phyloP scores from a whole-genome alignment of 2,888 invertebrate genomes.

The Spicauda simplicius region DNA sequence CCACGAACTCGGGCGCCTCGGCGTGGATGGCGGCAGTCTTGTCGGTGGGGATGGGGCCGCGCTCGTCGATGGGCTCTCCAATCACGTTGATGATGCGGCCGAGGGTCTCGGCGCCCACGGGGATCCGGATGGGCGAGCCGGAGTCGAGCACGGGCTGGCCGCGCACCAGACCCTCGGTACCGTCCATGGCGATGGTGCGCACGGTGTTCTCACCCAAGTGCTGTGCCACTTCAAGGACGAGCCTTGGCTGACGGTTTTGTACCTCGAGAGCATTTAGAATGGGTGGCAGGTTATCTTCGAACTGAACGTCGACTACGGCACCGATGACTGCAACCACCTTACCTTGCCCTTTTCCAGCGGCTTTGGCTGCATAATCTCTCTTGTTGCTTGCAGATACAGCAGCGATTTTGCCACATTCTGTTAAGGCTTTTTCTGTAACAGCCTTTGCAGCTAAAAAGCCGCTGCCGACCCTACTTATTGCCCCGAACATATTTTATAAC shows the following conservation, averaged over 20 bases:
- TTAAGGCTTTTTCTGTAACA: slow-evolving; percentile 83
- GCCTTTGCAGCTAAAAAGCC: slow-evolving; percentile 86
- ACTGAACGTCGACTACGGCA: slow-evolving; percentile 99
- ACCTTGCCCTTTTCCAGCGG: slow-evolving; percentile 77
- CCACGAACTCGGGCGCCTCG: slow-evolving; percentile 95
- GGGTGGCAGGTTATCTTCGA: slow-evolving; percentile 95
- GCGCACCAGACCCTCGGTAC: slow-evolving; percentile 95
- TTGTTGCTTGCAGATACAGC: slow-evolving; percentile 60
- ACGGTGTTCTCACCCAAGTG: slow-evolving; percentile 96
- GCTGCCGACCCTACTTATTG: slow-evolving; percentile 85
- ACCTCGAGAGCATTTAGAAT: slow-evolving; percentile 98
- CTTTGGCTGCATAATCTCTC: slow-evolving; percentile 60
- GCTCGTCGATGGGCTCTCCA: slow-evolving; percentile 94
- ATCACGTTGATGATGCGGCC: slow-evolving; percentile 98
- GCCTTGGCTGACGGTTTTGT: slow-evolving; percentile 90
- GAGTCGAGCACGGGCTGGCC: slow-evolving; percentile 93
- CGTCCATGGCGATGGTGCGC: slow-evolving; percentile 97
- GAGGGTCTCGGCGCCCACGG: slow-evolving; percentile 95
- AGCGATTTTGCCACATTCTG: slow-evolving; percentile 84
- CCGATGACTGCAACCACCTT: slow-evolving; percentile 97
- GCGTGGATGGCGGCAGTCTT: slow-evolving; percentile 93
- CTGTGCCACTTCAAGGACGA: slow-evolving; percentile 95
- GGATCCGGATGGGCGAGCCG: slow-evolving; percentile 95
- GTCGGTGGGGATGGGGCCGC: slow-evolving; percentile 93
- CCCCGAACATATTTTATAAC: slow-evolving; percentile 82